These are phyloP conservation scores for Acanthornis magna DNA, from an alignment of 2,797 vertebrate species.

Conservation along the genomic window DNA sequence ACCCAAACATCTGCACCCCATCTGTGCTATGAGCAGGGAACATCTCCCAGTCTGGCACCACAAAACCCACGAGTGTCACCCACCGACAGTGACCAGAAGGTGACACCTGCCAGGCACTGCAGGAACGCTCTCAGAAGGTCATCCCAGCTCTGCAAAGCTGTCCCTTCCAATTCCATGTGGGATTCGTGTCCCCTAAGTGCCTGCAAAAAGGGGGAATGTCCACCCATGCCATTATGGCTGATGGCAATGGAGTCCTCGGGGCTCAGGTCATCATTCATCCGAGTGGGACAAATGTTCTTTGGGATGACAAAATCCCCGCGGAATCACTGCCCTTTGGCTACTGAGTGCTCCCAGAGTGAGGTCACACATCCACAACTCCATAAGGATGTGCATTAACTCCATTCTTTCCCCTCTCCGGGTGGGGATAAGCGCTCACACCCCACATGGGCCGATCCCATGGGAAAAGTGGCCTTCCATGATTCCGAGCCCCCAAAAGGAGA, in stretches of 20 bases:
- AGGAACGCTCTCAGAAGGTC: not conserved
- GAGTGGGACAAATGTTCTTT: not conserved
- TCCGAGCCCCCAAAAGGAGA: not conserved
- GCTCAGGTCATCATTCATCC: not conserved
- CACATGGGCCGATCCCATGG: fast-evolving
- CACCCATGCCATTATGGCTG: not conserved
- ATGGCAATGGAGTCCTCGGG: not conserved
- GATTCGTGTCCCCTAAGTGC: constrained; percentile 23
- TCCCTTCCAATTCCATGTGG: not conserved
- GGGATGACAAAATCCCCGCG: not conserved
- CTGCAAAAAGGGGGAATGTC: not conserved
- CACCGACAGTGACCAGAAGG: fast-evolving
- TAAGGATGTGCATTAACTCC: not conserved
- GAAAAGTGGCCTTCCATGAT: fast-evolving
- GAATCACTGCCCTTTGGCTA: not conserved
- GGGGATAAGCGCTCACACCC: not conserved
- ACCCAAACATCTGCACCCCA: not conserved
- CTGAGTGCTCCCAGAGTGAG: constrained; percentile 2
- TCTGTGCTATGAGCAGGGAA: fast-evolving
- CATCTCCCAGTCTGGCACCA: not conserved
- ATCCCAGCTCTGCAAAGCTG: not conserved
- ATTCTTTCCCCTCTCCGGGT: not conserved
- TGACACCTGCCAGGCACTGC: not conserved
- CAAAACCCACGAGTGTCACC: not conserved
- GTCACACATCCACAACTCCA: not conserved